Base-by-base conservation (phyloP, 2,797 vertebrate genomes). In the Falco novaeseelandiae region DNA sequence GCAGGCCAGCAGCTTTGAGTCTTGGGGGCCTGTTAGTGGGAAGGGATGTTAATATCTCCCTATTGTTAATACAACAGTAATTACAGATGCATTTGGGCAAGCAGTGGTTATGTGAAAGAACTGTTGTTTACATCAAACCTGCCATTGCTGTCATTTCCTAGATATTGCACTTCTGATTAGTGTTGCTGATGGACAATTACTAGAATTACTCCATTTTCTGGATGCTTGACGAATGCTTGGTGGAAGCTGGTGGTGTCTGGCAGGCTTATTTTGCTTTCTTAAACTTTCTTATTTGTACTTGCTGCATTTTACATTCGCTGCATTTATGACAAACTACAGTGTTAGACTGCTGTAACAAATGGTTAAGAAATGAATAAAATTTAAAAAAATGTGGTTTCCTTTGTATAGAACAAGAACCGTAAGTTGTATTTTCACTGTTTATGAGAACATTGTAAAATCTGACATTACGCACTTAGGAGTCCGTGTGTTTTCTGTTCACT, bases 401-500 rank as follows among this genome's bases (percentile, higher is more conserved):
- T 58, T 1, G 3, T 30, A 5, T 36, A 42, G 61, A 59, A 7
- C 29, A 34, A 34, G 38, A 49, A 65, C 14, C 16, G 3, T 17
- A 52, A 17, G 36, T 55, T 49, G 38, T 51, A 18, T 38, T 38
- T 19, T 21, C 25, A 8, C 55, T 40, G 34, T 61, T 54, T 62
- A 49, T 34, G 19, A 15, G 34, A 38, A 36, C 23, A 23, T 49
- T 69, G 59, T 46, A 8, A 36, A 6, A 25, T 21, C 30, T 23
- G 7, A 1, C 26, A 3, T 49, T 27, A 27, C 14, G 8, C 1
- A 4, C 2, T 3, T 3, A 48, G 30, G 8, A 36, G 27, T 5
- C 51, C 18, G 9, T 23, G 16, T 29, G 8, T 30, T 46, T 71
- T 48, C 49, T 65, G 11, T 21, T 36, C 20, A 8, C 11, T 21